Conservation (phyloP, 2,888 invertebrate genomes). For the Elmis aenea region DNA sequence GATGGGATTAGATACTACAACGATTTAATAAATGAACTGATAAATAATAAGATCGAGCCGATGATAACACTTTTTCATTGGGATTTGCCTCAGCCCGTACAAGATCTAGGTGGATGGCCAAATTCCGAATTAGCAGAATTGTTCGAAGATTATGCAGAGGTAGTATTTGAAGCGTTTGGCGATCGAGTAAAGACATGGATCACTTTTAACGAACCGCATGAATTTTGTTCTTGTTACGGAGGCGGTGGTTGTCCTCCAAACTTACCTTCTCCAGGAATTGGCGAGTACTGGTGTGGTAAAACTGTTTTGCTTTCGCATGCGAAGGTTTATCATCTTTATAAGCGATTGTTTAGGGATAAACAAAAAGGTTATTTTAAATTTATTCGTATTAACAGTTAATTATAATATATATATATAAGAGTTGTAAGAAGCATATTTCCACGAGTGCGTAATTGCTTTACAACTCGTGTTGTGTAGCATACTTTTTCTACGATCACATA, state of each 20-base stretch:
- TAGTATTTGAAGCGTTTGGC: conserved; percentile 43
- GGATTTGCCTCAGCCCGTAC: conserved; percentile 57
- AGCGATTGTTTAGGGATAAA: conserved; percentile 45
- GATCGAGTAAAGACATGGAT: conserved; percentile 49
- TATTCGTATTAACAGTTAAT: too few species aligned
- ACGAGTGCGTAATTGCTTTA: too few species aligned
- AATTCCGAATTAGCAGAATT: conserved; percentile 52
- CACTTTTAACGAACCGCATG: conserved; percentile 51
- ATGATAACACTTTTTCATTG: conserved; percentile 61
- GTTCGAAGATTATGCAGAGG: conserved; percentile 57
- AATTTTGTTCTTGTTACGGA: conserved; percentile 44
- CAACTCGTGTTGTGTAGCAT: too few species aligned
- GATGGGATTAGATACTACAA: conserved; percentile 62
- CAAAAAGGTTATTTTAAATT: too few species aligned
- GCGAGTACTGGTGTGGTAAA: conserved; percentile 59
- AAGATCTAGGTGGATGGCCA: conserved; percentile 61
- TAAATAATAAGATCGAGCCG: conserved; percentile 51
- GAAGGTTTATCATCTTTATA: conserved; percentile 55
- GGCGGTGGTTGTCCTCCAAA: conserved; percentile 47
- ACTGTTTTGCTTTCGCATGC: conserved; percentile 62
- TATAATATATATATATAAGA: too few species aligned
- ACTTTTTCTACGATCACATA: too few species aligned
- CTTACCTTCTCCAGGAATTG: conserved; percentile 49
- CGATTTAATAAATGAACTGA: conserved; percentile 53
- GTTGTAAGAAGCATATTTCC: too few species aligned